Conservation (phyloP, 2,888 invertebrate species). For the Macrophya annulata region DNA sequence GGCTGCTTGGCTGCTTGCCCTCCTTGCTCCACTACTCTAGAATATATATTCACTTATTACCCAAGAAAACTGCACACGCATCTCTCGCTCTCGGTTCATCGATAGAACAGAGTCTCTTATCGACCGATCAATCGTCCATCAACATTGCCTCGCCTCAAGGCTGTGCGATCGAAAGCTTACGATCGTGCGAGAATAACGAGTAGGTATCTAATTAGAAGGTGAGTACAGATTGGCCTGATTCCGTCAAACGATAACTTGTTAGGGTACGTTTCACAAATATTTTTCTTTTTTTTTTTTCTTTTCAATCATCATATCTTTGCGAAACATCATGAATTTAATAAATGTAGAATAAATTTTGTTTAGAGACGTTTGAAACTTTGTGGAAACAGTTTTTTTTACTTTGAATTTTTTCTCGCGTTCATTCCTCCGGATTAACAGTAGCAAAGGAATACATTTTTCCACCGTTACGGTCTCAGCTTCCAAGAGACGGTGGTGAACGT, state of each 20-base stretch:
- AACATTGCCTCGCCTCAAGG: slow-evolving; percentile 25
- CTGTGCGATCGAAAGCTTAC: slow-evolving; percentile 18
- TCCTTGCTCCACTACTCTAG: slow-evolving; percentile 32
- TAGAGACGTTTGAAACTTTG: background rate
- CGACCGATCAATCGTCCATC: slow-evolving; percentile 38
- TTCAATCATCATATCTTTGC: background rate
- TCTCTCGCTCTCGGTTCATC: background rate
- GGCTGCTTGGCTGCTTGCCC: slow-evolving; percentile 1
- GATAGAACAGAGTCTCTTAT: slow-evolving; percentile 22
- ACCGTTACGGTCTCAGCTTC: background rate
- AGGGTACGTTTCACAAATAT: background rate
- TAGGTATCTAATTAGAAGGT: slow-evolving; percentile 47
- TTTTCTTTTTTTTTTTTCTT: background rate
- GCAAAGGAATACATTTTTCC: slow-evolving; percentile 1
- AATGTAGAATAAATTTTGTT: background rate
- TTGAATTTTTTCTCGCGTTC: background rate
- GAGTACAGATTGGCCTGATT: slow-evolving; percentile 46
- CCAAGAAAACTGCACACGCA: slow-evolving; percentile 26
- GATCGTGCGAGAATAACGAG: slow-evolving; percentile 45
- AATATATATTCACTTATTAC: slow-evolving; percentile 37
- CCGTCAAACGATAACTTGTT: slow-evolving; percentile 28
- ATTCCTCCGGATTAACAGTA: background rate
- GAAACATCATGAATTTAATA: background rate
- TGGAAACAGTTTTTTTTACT: background rate
- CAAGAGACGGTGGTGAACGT: background rate